phyloP scores from a whole-genome alignment of 1,140 invertebrate genomes.

The Chelonus insularis region DNA sequence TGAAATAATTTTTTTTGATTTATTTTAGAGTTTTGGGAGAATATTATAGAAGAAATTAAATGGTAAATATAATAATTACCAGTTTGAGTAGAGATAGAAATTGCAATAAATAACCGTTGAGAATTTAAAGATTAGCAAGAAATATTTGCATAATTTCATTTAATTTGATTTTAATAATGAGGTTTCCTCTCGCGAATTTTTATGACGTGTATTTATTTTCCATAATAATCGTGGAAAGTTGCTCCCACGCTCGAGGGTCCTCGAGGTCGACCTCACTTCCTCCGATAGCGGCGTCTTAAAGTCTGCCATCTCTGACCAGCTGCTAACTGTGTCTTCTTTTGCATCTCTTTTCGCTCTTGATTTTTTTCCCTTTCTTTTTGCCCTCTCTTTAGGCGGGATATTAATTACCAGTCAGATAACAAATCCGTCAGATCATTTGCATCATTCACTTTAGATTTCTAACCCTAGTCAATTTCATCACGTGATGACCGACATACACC shows the following conservation, averaged over 20 bases:
- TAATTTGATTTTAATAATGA: too few species aligned
- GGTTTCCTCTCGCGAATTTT: background rate
- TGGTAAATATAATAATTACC: too few species aligned
- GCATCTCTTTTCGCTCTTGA: background rate
- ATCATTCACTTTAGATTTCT: background rate
- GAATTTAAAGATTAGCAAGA: too few species aligned
- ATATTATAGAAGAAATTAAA: too few species aligned
- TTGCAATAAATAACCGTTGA: too few species aligned
- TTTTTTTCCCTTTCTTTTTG: background rate
- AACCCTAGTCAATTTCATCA: background rate
- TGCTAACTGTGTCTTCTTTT: background rate
- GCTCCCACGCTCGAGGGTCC: conserved; percentile 33
- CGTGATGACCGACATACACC: conserved; percentile 1
- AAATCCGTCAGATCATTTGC: background rate
- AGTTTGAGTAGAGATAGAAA: too few species aligned
- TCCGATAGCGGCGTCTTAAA: conserved; percentile 48
- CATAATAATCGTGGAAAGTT: conserved; percentile 24
- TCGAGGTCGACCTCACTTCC: conserved; percentile 54
- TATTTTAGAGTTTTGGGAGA: too few species aligned
- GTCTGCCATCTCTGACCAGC: conserved; percentile 30
- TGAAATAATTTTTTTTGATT: too few species aligned
- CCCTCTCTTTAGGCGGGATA: background rate
- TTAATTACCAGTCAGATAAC: background rate
- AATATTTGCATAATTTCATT: too few species aligned
- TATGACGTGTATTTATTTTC: background rate